These are phyloP conservation scores for Apis cerana DNA, from an alignment of 1,140 invertebrate genomes.

Conservation along the genomic window DNA sequence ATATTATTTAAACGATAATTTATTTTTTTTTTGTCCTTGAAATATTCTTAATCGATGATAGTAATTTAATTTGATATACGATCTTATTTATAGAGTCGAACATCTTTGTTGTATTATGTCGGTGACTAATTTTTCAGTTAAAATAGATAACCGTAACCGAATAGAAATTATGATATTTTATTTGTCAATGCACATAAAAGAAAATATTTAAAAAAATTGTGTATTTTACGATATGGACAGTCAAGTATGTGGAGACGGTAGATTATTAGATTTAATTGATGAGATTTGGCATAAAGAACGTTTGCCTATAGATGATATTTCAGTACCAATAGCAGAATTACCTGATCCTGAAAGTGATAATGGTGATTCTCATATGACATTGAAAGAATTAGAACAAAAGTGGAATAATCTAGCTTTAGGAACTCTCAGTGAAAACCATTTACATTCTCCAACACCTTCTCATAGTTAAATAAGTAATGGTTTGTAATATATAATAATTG, in stretches of 20 bases:
- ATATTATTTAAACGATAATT: neutral
- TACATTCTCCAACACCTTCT: slow-evolving; percentile 77
- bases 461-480: slow-evolving; percentile 69
- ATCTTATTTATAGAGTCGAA: neutral
- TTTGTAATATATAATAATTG: neutral
- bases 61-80: neutral
- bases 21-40: neutral
- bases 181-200: neutral
- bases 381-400: slow-evolving; percentile 95
- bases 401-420: slow-evolving; percentile 91
- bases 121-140: neutral
- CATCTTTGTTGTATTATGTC: neutral
- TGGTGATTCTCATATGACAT: slow-evolving; percentile 92
- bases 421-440: slow-evolving; percentile 81
- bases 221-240: slow-evolving; percentile 81
- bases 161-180: neutral
- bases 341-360: slow-evolving; percentile 97
- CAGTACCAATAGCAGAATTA: slow-evolving; percentile 92
- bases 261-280: slow-evolving; percentile 93
- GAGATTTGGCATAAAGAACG: slow-evolving; percentile 93
- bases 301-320: slow-evolving; percentile 94
- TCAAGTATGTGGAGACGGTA: slow-evolving; percentile 86
- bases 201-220: neutral
- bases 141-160: neutral
- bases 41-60: neutral